These are phyloP conservation scores for Omphaloscelis lunosa DNA, from an alignment of 2,888 invertebrate genomes.

Conservation along the genomic window DNA sequence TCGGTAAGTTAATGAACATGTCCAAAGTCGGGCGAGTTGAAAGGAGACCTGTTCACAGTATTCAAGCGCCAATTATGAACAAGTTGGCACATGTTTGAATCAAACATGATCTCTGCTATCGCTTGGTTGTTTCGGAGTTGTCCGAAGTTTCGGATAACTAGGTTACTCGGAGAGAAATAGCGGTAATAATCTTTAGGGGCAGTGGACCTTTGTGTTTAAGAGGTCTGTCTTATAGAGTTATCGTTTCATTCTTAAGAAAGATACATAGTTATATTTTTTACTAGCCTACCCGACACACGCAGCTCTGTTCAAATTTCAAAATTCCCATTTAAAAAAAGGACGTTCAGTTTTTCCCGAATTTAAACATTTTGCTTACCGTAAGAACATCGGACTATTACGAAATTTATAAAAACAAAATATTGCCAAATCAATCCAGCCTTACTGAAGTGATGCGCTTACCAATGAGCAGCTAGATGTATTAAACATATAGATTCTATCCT, in stretches of 20 bases:
- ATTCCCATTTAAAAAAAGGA: neutral
- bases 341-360: neutral
- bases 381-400: neutral
- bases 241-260: neutral
- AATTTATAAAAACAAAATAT: neutral
- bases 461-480: too few species aligned
- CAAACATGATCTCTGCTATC: slow-evolving; percentile 61
- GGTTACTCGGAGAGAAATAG: slow-evolving; percentile 36
- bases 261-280: neutral
- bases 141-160: slow-evolving; percentile 50
- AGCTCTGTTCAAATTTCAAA: neutral
- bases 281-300: neutral
- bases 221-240: neutral
- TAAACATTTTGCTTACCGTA: neutral
- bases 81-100: slow-evolving; percentile 60
- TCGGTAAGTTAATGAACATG: slow-evolving; percentile 57
- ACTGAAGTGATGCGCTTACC: too few species aligned
- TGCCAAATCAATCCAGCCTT: neutral
- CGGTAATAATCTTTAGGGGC: slow-evolving; percentile 37
- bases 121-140: slow-evolving; percentile 58
- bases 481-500: neutral
- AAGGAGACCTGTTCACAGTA: slow-evolving; percentile 59
- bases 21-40: slow-evolving; percentile 54
- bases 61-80: slow-evolving; percentile 57
- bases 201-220: neutral